These are phyloP conservation scores for Gnathonemus longibarbis DNA, from an alignment of 2,113 vertebrate genomes.

Conservation along the genomic window DNA sequence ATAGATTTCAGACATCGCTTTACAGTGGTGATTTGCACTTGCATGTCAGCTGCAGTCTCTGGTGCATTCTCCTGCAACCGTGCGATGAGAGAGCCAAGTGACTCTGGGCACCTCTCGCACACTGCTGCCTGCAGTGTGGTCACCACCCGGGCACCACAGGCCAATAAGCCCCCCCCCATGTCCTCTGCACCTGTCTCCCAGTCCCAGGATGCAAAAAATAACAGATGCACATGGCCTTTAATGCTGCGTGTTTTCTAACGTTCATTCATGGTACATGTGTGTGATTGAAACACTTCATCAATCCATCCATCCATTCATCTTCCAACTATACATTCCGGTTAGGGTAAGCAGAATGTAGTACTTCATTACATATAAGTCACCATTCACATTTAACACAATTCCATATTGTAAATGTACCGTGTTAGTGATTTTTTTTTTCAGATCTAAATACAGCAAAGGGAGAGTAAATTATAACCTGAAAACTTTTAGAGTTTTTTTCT, in stretches of 20 bases:
- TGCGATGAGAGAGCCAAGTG: not conserved
- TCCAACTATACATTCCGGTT: not conserved
- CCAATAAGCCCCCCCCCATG: not conserved
- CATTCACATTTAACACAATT: not conserved
- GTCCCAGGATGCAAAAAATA: not conserved
- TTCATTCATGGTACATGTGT: not conserved
- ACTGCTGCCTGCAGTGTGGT: not conserved
- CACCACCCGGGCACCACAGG: not conserved
- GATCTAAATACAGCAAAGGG: not conserved
- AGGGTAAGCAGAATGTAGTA: not conserved
- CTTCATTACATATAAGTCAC: not conserved
- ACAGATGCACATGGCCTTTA: not conserved
- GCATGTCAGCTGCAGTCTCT: not conserved
- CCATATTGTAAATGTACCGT: not conserved
- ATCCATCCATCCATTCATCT: not conserved
- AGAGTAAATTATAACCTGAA: not conserved
- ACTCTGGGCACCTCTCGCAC: not conserved
- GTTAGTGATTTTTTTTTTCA: not conserved
- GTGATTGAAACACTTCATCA: not conserved
- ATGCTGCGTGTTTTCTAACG: not conserved
- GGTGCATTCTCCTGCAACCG: not conserved
- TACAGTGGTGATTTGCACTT: not conserved
- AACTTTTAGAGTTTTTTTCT: not conserved
- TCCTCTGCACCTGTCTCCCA: not conserved
- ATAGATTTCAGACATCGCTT: not conserved